Evolutionary conservation across 2,888 invertebrate species (phyloP), one percentile per base, ranked within the genome.

Genomic region (Tinea pellionella): DNA sequence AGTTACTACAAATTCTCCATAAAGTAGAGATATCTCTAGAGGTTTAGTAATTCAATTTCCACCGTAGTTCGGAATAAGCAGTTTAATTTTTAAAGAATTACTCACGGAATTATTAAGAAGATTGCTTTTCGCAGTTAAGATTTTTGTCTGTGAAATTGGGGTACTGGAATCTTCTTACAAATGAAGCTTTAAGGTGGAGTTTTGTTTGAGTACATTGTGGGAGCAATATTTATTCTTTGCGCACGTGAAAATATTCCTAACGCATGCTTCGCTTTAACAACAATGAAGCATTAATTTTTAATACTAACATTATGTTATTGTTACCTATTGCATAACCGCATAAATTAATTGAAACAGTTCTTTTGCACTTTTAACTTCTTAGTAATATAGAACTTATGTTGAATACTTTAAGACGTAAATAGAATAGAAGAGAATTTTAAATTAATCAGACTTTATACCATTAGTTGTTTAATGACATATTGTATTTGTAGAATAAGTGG

Each of bases 41-140:
- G 47, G 7, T 15, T 47, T 47, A 47, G 47, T 16, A 47, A 47
- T 47, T 47, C 15, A 47, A 47, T 47, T 47, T 47, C 15, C 47
- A 47, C 13, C 47, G 1, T 8, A 47, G 47, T 16, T 4, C 47
- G 47, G 13, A 47, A 47, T 47, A 16, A 47, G 47, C 15, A 47
- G 13, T 47, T 47, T 16, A 47, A 47, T 47, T 47, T 47, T 47
- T 16, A 47, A 47, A 16, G 16, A 47, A 47, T 47, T 47, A 47
- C 47, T n/a, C 47, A 15, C 47, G 13, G 47, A 47, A 16, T 47
- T 7, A 15, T 47, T 47, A 16, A 16, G 47, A 9, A 47, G 13
- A 47, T 47, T 47, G 47, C 15, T 47, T 47, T 16, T 47, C 47
- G 15, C 47, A 47, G 47, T 47, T 47, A 15, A 47, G 47, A 47